Evolutionary conservation across 2,797 vertebrate species (phyloP).

Genomic region (Lerista edwardsae): DNA sequence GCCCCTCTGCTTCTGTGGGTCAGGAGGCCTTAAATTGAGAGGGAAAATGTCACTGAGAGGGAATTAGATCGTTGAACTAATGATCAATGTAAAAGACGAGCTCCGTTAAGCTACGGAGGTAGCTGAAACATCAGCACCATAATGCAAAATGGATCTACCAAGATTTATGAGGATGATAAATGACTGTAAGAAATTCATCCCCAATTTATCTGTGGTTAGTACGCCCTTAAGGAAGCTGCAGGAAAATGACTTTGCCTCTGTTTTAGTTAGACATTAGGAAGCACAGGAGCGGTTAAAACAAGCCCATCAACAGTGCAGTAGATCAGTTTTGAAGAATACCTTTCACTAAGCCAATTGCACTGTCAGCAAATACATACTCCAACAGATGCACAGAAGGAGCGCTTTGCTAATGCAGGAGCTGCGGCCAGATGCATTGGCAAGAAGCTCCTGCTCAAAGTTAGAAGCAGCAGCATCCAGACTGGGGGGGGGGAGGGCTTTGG

Average conservation of each 20-base stretch:
- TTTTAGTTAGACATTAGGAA: conserved; percentile 12
- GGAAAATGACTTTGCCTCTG: conserved; percentile 26
- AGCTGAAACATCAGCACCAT: conserved; percentile 7
- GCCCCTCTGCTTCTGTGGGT: background rate
- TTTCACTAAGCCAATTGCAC: conserved; percentile 25
- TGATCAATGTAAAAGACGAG: background rate
- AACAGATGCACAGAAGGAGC: background rate
- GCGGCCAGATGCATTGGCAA: conserved; percentile 27
- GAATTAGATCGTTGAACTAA: conserved; percentile 17
- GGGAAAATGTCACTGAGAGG: no score
- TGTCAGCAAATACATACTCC: background rate
- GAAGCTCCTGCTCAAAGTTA: background rate
- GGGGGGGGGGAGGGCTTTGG: background rate
- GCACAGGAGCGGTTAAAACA: conserved; percentile 31
- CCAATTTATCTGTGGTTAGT: conserved; percentile 19
- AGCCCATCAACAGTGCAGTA: conserved; percentile 18
- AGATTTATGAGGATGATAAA: conserved; percentile 28
- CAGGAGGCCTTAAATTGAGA: background rate
- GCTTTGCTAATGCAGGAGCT: conserved; percentile 36
- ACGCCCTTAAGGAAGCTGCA: conserved; percentile 39
- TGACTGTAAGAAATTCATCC: conserved; percentile 1
- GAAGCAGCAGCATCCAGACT: conserved; percentile 28
- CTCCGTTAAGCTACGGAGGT: conserved; percentile 23
- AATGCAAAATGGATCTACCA: background rate
- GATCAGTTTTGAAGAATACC: conserved; percentile 19